Base-by-base conservation (phyloP, 2,888 invertebrate species). In the Tetragnatha montana region DNA sequence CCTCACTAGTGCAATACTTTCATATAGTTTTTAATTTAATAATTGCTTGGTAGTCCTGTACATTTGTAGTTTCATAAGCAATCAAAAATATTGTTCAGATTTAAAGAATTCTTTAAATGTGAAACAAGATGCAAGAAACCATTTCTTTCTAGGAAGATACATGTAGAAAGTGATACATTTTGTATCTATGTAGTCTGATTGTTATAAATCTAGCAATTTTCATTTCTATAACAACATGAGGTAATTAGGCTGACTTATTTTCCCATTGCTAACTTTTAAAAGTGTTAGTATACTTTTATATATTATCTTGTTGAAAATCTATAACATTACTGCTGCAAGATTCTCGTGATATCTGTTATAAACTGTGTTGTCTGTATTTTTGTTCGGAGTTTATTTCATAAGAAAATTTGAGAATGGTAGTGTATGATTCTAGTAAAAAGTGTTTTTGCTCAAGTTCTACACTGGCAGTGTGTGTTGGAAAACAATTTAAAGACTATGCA, bases 381-480 rank as follows among this genome's bases (percentile, higher is more conserved):
- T 84, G 70, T 85, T 71, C 69, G 35, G 21, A 76, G 51, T 81
- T 87, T 76, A 69, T 47, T 80, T 68, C 70, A 74, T 71, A 76
- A 71, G 10, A 86, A 70, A 81, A 73, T 86, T 80, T 80, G 70
- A 76, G 47, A 78, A 69, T 17, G 60, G 79, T 83, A 82, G 81
- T 76, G 69, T 75, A 75, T 74, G 70, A 86, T 80, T 86, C 50
- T 87, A 81, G 87, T 82, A 73, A 88, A 51, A 84, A 81, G 51
- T 51, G 73, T 81, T 88, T 89, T 89, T 89, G 89, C 89, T 89
- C 89, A 89, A 89, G 49, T 69, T 78, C 81, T 89, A 81, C 89
- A 85, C 85, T 85, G 89, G 81, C 89, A 88, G 22, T 73, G 88
- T 88, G 79, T 88, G 88, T 78, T 73, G 70, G 19, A 79, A 78